Conservation (phyloP, 1,140 invertebrate genomes). For the Melitaea cinxia region DNA sequence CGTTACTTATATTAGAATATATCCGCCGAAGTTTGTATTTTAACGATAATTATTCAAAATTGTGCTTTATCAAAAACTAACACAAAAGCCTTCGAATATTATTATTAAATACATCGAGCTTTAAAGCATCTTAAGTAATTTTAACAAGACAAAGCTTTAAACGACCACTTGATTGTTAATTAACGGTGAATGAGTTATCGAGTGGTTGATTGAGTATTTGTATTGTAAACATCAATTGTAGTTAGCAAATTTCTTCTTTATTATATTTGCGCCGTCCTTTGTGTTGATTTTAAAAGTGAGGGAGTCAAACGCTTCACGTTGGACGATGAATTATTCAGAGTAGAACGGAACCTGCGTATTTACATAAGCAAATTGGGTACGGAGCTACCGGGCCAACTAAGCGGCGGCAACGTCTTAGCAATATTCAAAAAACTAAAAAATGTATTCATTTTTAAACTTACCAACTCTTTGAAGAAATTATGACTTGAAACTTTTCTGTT, state of each 20-base stretch:
- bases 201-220: neutral
- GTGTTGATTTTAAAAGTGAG: constrained; percentile 70
- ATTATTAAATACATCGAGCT: too few relatives aligned
- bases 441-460: constrained; percentile 9
- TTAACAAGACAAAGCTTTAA: neutral
- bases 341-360: constrained; percentile 70
- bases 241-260: constrained; percentile 29
- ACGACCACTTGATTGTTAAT: neutral
- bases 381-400: constrained; percentile 43
- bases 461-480: neutral
- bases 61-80: too few relatives aligned
- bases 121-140: too few relatives aligned
- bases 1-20: too few relatives aligned
- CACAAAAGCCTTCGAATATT: too few relatives aligned
- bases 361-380: constrained; percentile 76
- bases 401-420: constrained; percentile 22
- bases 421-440: constrained; percentile 25
- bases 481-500: too few relatives aligned
- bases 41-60: too few relatives aligned
- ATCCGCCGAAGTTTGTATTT: too few relatives aligned
- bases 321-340: constrained; percentile 70
- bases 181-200: neutral
- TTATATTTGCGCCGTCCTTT: constrained; percentile 45
- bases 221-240: neutral
- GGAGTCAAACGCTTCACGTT: constrained; percentile 60